Evolutionary conservation across 2,113 vertebrate species (phyloP).

Genomic region (Isichthys henryi): DNA sequence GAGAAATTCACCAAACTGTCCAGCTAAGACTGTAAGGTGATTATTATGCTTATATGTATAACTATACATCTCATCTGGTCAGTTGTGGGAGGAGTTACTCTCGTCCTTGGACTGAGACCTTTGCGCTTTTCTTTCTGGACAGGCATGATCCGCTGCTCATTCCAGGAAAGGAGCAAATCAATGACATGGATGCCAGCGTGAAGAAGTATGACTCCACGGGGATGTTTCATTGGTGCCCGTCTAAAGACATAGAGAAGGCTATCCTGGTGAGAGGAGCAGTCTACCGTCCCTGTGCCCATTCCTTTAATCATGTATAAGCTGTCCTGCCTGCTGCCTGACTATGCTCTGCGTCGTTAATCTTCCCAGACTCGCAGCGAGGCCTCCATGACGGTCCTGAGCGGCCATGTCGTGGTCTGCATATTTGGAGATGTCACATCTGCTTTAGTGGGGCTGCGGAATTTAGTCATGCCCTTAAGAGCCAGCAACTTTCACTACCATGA

Average conservation of each 20-base stretch:
- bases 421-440: constrained; percentile 97
- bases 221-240: constrained; percentile 98
- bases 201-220: constrained; percentile 98
- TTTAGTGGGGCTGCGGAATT: constrained; percentile 94
- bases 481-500: constrained; percentile 99
- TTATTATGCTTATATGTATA: constrained; percentile 22
- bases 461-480: constrained; percentile 98
- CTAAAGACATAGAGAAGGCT: constrained; percentile 97
- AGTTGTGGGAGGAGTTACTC: neutral
- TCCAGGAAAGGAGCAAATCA: constrained; percentile 91
- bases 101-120: neutral
- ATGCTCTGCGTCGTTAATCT: constrained; percentile 6
- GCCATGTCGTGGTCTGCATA: constrained; percentile 98
- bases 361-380: constrained; percentile 93
- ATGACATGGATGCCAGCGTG: constrained; percentile 95
- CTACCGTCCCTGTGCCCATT: neutral
- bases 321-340: constrained; percentile 2
- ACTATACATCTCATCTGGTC: constrained; percentile 31
- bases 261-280: constrained; percentile 78
- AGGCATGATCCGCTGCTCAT: constrained; percentile 94
- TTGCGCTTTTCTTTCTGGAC: constrained; percentile 33
- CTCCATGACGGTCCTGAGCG: constrained; percentile 97
- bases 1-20: constrained; percentile 92
- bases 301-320: neutral
- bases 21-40: constrained; percentile 88